Evolutionary conservation across 2,888 invertebrate genomes (phyloP).

Genomic region (Spatulosminthurus flaviceps): DNA sequence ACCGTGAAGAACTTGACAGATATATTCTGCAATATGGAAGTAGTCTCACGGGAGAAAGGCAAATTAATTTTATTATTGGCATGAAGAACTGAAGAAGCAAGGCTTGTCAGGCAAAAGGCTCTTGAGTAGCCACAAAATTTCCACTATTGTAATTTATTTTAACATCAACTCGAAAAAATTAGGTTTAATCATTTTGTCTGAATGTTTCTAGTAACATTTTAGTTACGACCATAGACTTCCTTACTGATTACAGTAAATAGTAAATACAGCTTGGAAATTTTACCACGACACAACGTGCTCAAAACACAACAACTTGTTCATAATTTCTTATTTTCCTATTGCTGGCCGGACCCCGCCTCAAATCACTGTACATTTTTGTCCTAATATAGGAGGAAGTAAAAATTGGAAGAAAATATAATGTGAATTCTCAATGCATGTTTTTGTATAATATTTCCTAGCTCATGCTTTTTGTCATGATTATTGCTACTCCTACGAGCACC

Average conservation of each 20-base stretch:
- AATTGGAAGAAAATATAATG: background rate
- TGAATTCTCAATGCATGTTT: background rate
- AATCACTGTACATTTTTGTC: background rate
- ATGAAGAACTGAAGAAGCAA: background rate
- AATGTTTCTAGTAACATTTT: too few relatives aligned
- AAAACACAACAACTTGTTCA: too few relatives aligned
- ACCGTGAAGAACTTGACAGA: background rate
- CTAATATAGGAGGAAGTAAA: background rate
- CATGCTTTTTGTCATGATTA: background rate
- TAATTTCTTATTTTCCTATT: too few relatives aligned
- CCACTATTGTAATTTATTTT: too few relatives aligned
- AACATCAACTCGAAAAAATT: too few relatives aligned
- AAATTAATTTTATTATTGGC: conserved; percentile 5
- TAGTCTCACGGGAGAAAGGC: background rate
- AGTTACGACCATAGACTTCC: too few relatives aligned
- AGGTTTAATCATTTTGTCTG: too few relatives aligned
- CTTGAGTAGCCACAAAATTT: background rate
- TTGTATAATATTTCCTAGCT: background rate
- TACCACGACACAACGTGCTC: too few relatives aligned
- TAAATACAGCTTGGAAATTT: too few relatives aligned
- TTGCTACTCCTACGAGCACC: background rate
- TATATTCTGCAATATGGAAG: background rate
- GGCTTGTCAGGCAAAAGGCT: background rate
- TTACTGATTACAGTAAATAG: too few relatives aligned
- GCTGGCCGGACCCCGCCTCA: too few relatives aligned